Evolutionary conservation across 2,113 vertebrate genomes (phyloP), one percentile per base, ranked within the genome.

Genomic region (Larimichthys crocea): DNA sequence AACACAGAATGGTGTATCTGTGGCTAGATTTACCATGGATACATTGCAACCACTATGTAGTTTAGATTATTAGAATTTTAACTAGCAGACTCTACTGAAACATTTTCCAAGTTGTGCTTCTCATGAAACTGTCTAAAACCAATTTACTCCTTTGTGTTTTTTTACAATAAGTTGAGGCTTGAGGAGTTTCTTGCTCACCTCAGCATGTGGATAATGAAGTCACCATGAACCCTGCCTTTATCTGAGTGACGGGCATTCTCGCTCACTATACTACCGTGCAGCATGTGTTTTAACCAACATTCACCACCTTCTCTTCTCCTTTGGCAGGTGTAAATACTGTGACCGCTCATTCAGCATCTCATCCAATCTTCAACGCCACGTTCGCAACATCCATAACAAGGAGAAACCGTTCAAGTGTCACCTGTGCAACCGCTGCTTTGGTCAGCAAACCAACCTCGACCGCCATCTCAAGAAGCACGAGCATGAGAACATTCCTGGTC

Each of bases 311-410:
- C 78, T 19, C 75, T 75, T 81, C 50, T 91, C 42, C 90, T 86
- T 90, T 40, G 76, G n/a, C 96, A 99, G 98, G 96, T 99, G 98
- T 96, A 99, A 99, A 95, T 99, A 99, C 95, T 99, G 98, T 89
- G 98, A 99, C 96, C 97, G 98, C 83, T 99, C 98, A 4, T 99
- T 99, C 96, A 99, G 98, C 96, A 99, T 99, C 91, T 99, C 98
- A 75, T 99, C 98, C 89, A 99, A 99, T 94, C 97, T 99, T 61
- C 98, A 99, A 93, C 95, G 98, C 81, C 98, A 99, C 40, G 98
- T 99, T 24, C 96, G 98, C n/a, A 99, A 99, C 94, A 99, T 99
- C 91, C 98, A 99, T 89, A 99, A 99, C 95, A 99, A 99, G 94
- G 98, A 99, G 95, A 99, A 99, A 90, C 98, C 98, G 69, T 99